Evolutionary conservation across 2,888 invertebrate species (phyloP).

Genomic region (Mylabris sibirica): DNA sequence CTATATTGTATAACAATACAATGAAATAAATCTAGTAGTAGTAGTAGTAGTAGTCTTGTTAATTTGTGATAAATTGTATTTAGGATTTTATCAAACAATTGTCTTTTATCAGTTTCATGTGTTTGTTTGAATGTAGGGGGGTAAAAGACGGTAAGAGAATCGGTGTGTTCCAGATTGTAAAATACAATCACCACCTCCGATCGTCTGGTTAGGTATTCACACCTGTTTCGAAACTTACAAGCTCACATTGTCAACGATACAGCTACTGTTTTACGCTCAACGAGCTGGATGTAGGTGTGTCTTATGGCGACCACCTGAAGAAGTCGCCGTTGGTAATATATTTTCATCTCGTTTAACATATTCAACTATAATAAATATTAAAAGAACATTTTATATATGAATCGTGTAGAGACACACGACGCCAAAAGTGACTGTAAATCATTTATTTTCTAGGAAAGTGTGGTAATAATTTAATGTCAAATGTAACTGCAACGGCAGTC

Average conservation of each 20-base stretch:
- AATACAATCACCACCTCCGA: slow-evolving; percentile 25
- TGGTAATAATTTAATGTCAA: slow-evolving; percentile 56
- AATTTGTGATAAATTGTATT: not conserved
- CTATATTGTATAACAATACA: not conserved
- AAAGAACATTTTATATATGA: slow-evolving; percentile 9
- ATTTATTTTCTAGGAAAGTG: slow-evolving; percentile 53
- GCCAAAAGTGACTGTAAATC: slow-evolving; percentile 44
- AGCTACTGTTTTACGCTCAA: slow-evolving; percentile 31
- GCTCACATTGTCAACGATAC: slow-evolving; percentile 30
- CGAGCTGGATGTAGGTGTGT: slow-evolving; percentile 4
- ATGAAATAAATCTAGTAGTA: not conserved
- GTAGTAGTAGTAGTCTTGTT: not conserved
- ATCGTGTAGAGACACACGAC: slow-evolving; percentile 18
- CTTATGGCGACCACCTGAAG: slow-evolving; percentile 7
- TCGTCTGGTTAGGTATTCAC: slow-evolving; percentile 19
- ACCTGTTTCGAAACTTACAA: slow-evolving; percentile 33
- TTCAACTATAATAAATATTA: slow-evolving; percentile 1
- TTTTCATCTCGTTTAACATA: slow-evolving; percentile 6
- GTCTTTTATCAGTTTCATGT: no score
- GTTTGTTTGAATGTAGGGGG: not conserved
- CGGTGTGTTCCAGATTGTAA: not conserved
- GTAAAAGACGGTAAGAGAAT: not conserved
- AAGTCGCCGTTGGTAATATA: not conserved
- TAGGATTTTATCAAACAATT: not conserved
- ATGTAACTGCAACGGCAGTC: slow-evolving; percentile 56